Evolutionary conservation across 2,113 vertebrate species (phyloP).

Genomic region (Melanerpes formicivorus): DNA sequence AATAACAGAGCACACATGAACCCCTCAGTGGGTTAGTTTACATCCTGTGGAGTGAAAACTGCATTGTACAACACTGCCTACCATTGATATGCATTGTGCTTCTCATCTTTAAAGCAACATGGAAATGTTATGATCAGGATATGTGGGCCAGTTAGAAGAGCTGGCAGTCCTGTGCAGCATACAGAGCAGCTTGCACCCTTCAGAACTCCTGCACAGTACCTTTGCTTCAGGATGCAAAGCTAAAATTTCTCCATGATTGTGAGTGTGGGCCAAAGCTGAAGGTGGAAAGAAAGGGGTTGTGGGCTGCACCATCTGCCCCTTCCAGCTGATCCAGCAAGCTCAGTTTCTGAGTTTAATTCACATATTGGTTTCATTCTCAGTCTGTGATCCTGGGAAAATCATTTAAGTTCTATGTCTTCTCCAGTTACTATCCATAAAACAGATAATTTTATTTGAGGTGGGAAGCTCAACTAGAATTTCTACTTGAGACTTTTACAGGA

Average conservation of each 20-base stretch:
- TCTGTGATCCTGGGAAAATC: conserved; percentile 40
- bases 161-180: neutral
- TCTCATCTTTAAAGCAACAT: neutral
- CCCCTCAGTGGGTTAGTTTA: conserved; percentile 40
- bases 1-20: conserved; percentile 46
- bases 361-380: neutral
- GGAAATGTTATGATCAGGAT: neutral
- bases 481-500: conserved; percentile 15
- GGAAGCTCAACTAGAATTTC: neutral
- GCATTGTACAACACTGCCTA: neutral
- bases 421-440: conserved; percentile 42
- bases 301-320: neutral
- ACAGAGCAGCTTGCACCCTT: neutral
- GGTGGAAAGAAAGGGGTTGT: neutral
- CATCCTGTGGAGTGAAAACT: conserved; percentile 26
- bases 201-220: rapidly evolving
- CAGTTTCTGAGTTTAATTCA: neutral
- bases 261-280: neutral
- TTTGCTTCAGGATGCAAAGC: neutral
- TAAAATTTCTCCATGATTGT: neutral
- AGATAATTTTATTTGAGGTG: conserved; percentile 30
- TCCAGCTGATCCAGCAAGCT: neutral
- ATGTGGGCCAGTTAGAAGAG: neutral
- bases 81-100: neutral
- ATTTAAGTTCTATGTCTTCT: conserved; percentile 40